These are phyloP conservation scores for Asteroscopus sphinx DNA, from an alignment of 2,888 invertebrate genomes.

Conservation along the genomic window DNA sequence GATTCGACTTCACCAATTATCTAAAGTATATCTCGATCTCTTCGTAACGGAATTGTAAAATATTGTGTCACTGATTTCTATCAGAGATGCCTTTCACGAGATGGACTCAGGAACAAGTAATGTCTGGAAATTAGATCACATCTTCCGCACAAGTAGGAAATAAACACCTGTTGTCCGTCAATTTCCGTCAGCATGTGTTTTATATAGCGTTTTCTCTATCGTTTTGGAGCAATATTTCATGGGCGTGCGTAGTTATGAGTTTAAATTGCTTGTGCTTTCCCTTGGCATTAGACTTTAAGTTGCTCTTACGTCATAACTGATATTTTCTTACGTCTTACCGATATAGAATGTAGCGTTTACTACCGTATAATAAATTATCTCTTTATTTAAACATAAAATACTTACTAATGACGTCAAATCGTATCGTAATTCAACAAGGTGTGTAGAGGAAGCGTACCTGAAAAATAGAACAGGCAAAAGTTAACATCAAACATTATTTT, in stretches of 20 bases:
- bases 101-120: conserved; percentile 61
- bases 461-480: conserved; percentile 31
- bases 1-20: conserved; percentile 11
- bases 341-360: conserved; percentile 13
- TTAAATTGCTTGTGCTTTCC: conserved; percentile 54
- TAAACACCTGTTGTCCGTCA: conserved; percentile 56
- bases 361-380: not conserved
- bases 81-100: conserved; percentile 71
- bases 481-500: too few relatives aligned
- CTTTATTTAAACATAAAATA: not conserved
- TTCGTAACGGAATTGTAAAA: conserved; percentile 49
- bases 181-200: conserved; percentile 55
- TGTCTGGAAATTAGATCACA: conserved; percentile 76
- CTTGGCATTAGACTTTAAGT: conserved; percentile 35
- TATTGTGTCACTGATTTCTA: conserved; percentile 58
- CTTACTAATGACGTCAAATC: conserved; percentile 10
- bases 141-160: conserved; percentile 79
- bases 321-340: conserved; percentile 19
- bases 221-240: conserved; percentile 51
- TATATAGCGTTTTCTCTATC: conserved; percentile 60
- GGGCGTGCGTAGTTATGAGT: conserved; percentile 32
- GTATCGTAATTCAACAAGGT: not conserved
- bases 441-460: conserved; percentile 32
- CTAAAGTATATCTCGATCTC: conserved; percentile 26
- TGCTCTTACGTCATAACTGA: conserved; percentile 30